Conservation (phyloP, 2,888 invertebrate species). For the Andrena minutula region DNA sequence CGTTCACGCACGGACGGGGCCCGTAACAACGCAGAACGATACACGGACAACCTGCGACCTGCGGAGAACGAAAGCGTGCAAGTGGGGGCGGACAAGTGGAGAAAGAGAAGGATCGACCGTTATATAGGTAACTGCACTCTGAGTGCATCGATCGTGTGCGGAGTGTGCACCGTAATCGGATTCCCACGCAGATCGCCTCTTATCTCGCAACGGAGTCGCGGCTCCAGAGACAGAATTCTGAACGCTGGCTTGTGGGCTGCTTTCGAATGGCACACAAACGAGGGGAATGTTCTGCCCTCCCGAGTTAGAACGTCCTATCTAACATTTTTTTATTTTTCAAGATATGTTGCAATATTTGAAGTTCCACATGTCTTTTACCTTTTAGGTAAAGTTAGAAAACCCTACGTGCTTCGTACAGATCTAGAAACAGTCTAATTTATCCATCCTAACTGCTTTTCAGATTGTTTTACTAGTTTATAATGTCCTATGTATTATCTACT, state of each 20-base stretch:
- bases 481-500: too few species aligned
- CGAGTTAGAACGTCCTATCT: too few species aligned
- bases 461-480: too few species aligned
- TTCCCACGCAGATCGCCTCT: constrained; percentile 66
- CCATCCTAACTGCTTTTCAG: too few species aligned
- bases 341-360: too few species aligned
- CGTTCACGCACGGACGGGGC: constrained; percentile 63
- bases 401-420: too few species aligned
- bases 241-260: neutral
- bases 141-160: constrained; percentile 72
- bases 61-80: constrained; percentile 26
- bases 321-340: too few species aligned
- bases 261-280: constrained; percentile 1
- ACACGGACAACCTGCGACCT: constrained; percentile 54
- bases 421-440: too few species aligned
- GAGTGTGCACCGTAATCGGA: constrained; percentile 63
- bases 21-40: constrained; percentile 60
- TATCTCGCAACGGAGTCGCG: constrained; percentile 1
- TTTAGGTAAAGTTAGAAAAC: too few species aligned
- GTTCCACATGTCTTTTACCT: too few species aligned
- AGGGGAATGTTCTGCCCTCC: too few species aligned
- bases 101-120: constrained; percentile 65
- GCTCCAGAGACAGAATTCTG: constrained; percentile 29
- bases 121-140: constrained; percentile 69
- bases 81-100: constrained; percentile 2